Base-by-base conservation (phyloP, 53 echinoderm and acorn worm species). In the Hippasteria phrygiana region DNA sequence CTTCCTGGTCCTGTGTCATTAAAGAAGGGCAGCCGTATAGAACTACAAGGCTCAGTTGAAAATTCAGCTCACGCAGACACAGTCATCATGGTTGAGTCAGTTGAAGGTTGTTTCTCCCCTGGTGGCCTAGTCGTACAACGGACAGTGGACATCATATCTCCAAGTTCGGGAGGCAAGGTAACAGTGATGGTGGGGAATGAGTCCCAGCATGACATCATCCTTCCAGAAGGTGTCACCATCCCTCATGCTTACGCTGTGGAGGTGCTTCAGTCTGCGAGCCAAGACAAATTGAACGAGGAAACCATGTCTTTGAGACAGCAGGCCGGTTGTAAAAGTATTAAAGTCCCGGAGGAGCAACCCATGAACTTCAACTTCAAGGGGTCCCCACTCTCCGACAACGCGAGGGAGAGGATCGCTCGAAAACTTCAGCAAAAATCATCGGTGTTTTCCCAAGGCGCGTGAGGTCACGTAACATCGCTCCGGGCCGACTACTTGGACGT, bases 401-500 rank as follows among this genome's bases (percentile, higher is more conserved):
- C 46, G 70, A 62, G 36, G 13, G 75, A 87, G 3, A 42, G 88
- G 77, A 12, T 87, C 14, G 4, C 20, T 8, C 38, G 45, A 22
- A 27, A 59, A 36, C 29, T 93, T n/a, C 51, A 32, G 53, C 0
- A 50, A 2, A 27, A 32, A 26, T 48, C 13, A 31, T 29, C 32
- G 17, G 48, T 75, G 31, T 75, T 75, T 28, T 48, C 76, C 31
- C 26, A 14, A 65, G 65, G 32, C 37, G 83, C 0, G 88, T 91
- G 75, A 66, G 80, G 51, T 78, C 77, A 32, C 43, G 93, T 12
- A 56, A 88, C 63, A 91, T 91, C n/a, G 42, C 91, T 27, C 91
- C 88, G 1, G n/a, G 65, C 91, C 14, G 74, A 88, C 43, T 82
- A 79, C 65, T 41, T 73, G 13, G 83, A 88, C 32, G 51, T 77